phyloP scores from a whole-genome alignment of 1,140 invertebrate genomes.

The Ceratitis capitata region DNA sequence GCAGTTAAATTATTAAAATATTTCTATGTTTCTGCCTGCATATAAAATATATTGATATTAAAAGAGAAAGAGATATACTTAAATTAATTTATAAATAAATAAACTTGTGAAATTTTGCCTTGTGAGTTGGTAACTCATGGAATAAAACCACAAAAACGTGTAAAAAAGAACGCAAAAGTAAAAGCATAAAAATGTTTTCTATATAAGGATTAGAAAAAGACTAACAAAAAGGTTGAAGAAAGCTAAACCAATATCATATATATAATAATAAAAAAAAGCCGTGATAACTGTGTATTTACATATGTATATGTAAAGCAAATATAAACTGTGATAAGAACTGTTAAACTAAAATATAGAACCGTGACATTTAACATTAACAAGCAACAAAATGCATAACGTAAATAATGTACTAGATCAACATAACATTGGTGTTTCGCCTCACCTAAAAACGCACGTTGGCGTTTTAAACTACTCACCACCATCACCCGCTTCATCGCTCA shows the following conservation, averaged over 20 bases:
- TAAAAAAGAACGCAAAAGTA: neutral
- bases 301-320: neutral
- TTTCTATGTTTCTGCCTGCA: neutral
- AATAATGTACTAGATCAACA: neutral
- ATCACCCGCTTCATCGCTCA: neutral
- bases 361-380: neutral
- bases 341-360: neutral
- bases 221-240: neutral
- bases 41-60: neutral
- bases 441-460: neutral
- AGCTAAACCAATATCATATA: neutral
- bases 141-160: constrained; percentile 6
- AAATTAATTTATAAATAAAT: neutral
- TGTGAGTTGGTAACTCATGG: neutral
- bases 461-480: neutral
- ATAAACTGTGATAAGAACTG: neutral
- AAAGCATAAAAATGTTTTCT: neutral
- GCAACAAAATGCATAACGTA: neutral
- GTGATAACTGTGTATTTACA: neutral
- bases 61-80: neutral
- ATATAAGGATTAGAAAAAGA: neutral
- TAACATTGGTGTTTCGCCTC: neutral
- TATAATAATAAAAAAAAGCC: too few relatives aligned
- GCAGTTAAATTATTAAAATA: neutral
- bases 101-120: neutral